Evolutionary conservation across 2,797 vertebrate genomes (phyloP), one percentile per base, ranked within the genome.

Genomic region (Sorex maritimensis): DNA sequence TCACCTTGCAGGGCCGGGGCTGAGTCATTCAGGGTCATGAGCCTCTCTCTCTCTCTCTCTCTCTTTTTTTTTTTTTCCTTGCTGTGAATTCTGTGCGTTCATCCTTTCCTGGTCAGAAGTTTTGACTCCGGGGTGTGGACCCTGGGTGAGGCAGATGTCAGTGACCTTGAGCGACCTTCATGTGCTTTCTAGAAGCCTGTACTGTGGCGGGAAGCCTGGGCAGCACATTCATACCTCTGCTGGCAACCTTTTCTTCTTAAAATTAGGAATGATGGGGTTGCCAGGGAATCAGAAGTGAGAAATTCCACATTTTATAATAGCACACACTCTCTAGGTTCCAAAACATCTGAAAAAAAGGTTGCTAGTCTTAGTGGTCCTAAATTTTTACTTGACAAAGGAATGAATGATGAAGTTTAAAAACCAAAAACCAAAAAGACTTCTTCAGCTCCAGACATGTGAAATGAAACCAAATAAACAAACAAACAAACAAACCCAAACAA

Each of bases 1-100:
- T 94, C 82, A 96, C 86, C 80, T 88, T 93, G 88, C 81, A 86
- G 67, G 77, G 74, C 34, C 34, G 26, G 21, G 49, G 81, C 92
- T 92, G 95, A 91, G 77, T 92, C 90, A 86, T 79, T 85, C 89
- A 71, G 91, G 94, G 96, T 87, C 96, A 94, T 67, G 46, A 88
- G 81, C 78, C 10, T 55, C 15, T 55, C 52, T 55, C 2, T 12
- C 10, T 55, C 15, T 55, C 49, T 55, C 15, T 55, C 10, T 12
- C 11, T 55, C 52, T 55, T 9, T 12, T 17, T 55, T 12, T 17
- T 55, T 55, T 55, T 17, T 55, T 55, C 11, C 15, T 12, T 55
- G 52, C 52, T 55, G 12, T 55, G 52, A 55, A 90, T 94, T 91
- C 91, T 77, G 80, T 11, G 77, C 84, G 63, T 90, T 23, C 90